These are phyloP conservation scores for Lycocorax pyrrhopterus DNA, from an alignment of 2,113 vertebrate species.

Conservation along the genomic window DNA sequence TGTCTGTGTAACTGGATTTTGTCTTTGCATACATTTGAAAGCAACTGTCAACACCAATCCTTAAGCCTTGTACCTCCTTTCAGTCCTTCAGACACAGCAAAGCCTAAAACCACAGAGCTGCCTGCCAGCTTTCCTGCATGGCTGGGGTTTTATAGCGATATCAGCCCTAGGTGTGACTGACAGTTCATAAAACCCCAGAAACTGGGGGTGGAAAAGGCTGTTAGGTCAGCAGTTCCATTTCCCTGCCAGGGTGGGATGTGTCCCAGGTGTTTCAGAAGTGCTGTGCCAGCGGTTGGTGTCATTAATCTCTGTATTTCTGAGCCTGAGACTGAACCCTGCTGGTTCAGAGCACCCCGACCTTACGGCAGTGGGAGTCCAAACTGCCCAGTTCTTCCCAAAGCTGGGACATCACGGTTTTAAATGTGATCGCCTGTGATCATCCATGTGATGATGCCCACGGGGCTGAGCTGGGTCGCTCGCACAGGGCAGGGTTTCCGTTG, in stretches of 20 bases:
- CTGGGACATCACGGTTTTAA: neutral
- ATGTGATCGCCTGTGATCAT: neutral
- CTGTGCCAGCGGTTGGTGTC: neutral
- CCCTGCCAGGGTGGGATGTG: constrained; percentile 6
- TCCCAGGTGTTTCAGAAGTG: neutral
- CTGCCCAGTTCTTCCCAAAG: neutral
- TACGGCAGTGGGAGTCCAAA: neutral
- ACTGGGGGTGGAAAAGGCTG: neutral
- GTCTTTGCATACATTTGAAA: neutral
- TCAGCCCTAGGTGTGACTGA: neutral
- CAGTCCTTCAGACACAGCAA: neutral
- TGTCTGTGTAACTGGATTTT: neutral
- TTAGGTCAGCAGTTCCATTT: neutral
- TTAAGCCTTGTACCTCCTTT: neutral
- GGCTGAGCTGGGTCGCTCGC: neutral
- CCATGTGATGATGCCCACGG: fast-evolving
- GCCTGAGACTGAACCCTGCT: neutral
- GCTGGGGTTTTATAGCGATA: neutral
- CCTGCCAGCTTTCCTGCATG: neutral
- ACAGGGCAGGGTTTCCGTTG: neutral
- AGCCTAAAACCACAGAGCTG: neutral
- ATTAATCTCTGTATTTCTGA: neutral
- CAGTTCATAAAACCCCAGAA: neutral
- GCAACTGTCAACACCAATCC: neutral
- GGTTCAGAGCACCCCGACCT: neutral